A percentile compares a stretch with the other conserved stretches of the same genome.
phyloP scores from a whole-genome alignment of 2,113 vertebrate species.

The Passer montanus region DNA sequence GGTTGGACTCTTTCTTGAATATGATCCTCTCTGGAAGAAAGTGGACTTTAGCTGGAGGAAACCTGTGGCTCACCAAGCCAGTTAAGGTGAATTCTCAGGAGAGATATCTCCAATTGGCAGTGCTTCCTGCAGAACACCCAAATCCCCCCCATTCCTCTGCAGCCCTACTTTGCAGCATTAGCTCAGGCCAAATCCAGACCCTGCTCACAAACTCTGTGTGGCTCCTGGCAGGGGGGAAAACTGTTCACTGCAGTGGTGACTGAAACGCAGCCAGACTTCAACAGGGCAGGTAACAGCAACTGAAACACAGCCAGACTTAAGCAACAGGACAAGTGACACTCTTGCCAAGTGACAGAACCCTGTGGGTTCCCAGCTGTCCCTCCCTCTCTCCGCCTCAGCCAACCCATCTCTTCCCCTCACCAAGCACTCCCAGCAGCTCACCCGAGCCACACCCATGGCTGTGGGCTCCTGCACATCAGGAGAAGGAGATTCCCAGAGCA shows the following conservation, averaged over 20 bases:
- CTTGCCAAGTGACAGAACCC: neutral
- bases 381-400: neutral
- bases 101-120: neutral
- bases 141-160: neutral
- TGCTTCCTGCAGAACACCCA: neutral
- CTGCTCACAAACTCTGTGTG: neutral
- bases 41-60: neutral
- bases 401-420: neutral
- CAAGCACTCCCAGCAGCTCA: neutral
- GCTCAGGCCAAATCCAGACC: neutral
- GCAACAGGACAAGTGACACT: neutral
- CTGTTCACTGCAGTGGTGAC: neutral
- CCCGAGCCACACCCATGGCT: rapidly evolving
- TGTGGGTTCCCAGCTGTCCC: neutral
- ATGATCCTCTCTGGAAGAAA: neutral
- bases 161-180: neutral
- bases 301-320: neutral
- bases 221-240: neutral
- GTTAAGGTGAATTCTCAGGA: neutral
- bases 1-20: neutral
- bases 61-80: neutral
- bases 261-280: neutral
- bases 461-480: neutral
- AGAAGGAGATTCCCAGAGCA: neutral
- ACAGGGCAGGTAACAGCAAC: too few species aligned